Percentiles rank a stretch among this genome's conserved stretches.
phyloP scores from a whole-genome alignment of 2,797 vertebrate species.

The Chanos chanos region DNA sequence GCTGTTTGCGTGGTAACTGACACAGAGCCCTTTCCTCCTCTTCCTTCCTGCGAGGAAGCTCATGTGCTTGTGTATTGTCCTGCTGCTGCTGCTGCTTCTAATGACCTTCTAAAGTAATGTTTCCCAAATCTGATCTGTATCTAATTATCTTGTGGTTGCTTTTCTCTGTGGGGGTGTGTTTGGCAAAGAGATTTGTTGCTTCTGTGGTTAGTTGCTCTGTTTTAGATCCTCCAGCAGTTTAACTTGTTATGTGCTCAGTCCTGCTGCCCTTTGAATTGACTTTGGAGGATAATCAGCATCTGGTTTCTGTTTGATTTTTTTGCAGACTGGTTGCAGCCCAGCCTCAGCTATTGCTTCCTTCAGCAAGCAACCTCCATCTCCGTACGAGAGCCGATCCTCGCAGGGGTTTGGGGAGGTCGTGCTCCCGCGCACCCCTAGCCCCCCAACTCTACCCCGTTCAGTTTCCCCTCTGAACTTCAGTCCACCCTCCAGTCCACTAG shows the following conservation, averaged over 20 bases:
- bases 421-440: slow-evolving; percentile 59
- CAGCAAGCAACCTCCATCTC: slow-evolving; percentile 75
- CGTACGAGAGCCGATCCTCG: slow-evolving; percentile 50
- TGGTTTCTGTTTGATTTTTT: slow-evolving; percentile 22
- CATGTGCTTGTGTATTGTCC: neutral
- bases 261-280: too few relatives aligned
- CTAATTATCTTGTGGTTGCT: too few relatives aligned
- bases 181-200: too few relatives aligned
- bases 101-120: too few relatives aligned
- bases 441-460: slow-evolving; percentile 63
- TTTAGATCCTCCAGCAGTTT: too few relatives aligned
- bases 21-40: neutral
- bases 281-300: neutral
- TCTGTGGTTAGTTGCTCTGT: too few relatives aligned
- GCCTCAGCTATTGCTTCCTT: slow-evolving; percentile 83
- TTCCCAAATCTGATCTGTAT: too few relatives aligned
- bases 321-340: slow-evolving; percentile 90
- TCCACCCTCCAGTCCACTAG: slow-evolving; percentile 62
- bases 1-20: too few relatives aligned
- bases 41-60: neutral
- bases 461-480: slow-evolving; percentile 67
- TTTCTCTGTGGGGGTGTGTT: too few relatives aligned
- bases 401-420: slow-evolving; percentile 52
- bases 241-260: too few relatives aligned
- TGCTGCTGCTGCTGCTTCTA: too few relatives aligned